Percentiles rank a stretch among this genome's conserved stretches.
phyloP scores from a whole-genome alignment of 2,888 invertebrate genomes.

The Eurytoma californica region DNA sequence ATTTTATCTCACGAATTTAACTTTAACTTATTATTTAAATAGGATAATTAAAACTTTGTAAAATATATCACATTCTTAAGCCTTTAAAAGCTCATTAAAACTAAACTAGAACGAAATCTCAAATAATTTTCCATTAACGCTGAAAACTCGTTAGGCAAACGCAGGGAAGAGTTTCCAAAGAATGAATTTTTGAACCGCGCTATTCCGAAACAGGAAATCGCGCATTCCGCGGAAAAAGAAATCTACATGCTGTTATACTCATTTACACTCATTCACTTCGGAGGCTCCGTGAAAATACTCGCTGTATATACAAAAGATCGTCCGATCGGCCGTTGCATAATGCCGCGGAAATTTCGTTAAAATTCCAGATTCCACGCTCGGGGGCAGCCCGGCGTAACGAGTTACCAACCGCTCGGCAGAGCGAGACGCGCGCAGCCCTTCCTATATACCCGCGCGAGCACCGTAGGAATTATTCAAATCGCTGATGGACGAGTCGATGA shows the following conservation, averaged over 20 bases:
- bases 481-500: constrained; percentile 23
- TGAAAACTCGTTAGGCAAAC: no score
- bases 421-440: constrained; percentile 23
- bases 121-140: no score
- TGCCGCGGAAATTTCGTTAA: constrained; percentile 45
- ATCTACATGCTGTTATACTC: constrained; percentile 39
- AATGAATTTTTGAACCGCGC: constrained; percentile 6
- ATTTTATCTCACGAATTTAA: no score
- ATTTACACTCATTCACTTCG: constrained; percentile 40
- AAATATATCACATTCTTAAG: no score
- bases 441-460: not conserved
- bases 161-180: not conserved
- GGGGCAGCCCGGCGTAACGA: constrained; percentile 51
- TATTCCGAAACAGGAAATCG: constrained; percentile 41
- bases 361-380: constrained; percentile 54
- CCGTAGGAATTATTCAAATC: constrained; percentile 48
- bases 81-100: no score
- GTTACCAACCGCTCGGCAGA: constrained; percentile 23
- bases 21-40: no score
- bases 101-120: no score
- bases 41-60: no score
- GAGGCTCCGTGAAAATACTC: constrained; percentile 26
- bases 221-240: constrained; percentile 20
- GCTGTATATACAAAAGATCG: constrained; percentile 24
- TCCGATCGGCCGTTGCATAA: constrained; percentile 44